These are phyloP conservation scores for Zhengitettix transpicula DNA, from an alignment of 2,888 invertebrate genomes.

Conservation along the genomic window DNA sequence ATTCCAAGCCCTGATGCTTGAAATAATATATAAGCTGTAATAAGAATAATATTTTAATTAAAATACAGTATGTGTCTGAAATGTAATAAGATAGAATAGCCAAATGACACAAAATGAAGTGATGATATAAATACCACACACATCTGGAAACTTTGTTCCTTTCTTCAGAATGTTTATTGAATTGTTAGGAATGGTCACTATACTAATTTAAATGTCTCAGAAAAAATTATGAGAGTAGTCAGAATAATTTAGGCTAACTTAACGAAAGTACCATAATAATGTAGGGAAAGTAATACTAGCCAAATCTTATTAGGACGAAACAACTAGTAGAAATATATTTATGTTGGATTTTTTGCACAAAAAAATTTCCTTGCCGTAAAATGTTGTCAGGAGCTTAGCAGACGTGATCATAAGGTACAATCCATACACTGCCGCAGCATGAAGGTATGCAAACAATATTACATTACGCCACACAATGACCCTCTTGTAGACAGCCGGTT, in stretches of 20 bases:
- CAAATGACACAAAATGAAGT: no score
- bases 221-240: no score
- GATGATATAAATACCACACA: no score
- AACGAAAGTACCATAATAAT: neutral
- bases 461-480: slow-evolving; percentile 69
- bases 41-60: slow-evolving; percentile 10
- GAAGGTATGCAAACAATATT: slow-evolving; percentile 57
- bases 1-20: slow-evolving; percentile 73
- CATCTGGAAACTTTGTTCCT: no score
- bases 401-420: slow-evolving; percentile 53
- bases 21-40: slow-evolving; percentile 56
- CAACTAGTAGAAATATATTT: neutral
- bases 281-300: neutral
- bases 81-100: no score
- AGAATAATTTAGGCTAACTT: neutral
- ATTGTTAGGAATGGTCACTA: no score
- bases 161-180: no score
- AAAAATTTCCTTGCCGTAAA: slow-evolving; percentile 45
- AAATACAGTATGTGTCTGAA: neutral
- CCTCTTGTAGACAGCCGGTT: slow-evolving; percentile 13
- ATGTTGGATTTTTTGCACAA: neutral
- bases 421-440: slow-evolving; percentile 59
- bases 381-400: slow-evolving; percentile 52
- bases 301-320: neutral
- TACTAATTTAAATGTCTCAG: no score